Evolutionary conservation across 2,113 vertebrate genomes (phyloP), one percentile per base, ranked within the genome.

Genomic region (Ceratotherium simum): DNA sequence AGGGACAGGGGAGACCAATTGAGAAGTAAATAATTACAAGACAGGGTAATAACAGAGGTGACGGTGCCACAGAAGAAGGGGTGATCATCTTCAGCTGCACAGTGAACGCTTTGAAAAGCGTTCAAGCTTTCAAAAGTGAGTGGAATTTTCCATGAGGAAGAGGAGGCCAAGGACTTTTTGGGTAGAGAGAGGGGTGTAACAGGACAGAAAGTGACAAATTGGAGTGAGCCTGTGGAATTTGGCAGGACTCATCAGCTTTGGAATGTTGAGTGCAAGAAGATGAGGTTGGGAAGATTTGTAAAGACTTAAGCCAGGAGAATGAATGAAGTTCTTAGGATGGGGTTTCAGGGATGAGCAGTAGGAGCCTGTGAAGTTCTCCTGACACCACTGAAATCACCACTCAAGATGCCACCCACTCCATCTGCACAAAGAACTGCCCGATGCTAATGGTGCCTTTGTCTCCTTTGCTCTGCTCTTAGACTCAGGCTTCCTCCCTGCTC

Each of bases 21-120:
- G 18, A 90, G 29, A 64, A 96, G 33, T 36, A 82, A 93, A 48
- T 48, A 82, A 33, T 67, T 39, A 46, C 9, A 76, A 82, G 65
- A 90, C n/a, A 72, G 54, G 89, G 17, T 7, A 56, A 16, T 20
- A 51, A n/a, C 9, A 16, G n/a, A 62, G 18, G 51, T 23, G 11
- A 48, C 6, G 10, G 14, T 87, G 2, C 5, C 29, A 8, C 20
- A 27, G 23, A 69, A 58, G 25, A 48, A 72, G 23, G 18, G 3
- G 2, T 12, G 58, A 56, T 58, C 46, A 9, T 29, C 64, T 69
- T 58, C 69, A 58, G 39, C 6, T 18, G 21, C 31, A 46, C 9
- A 62, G 27, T 46, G 48, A 62, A 86, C 33, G 3, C 48, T 96
- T 33, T 79, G 23, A 58, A 91, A 39, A 42, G 27, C 48, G 29